Evolutionary conservation across 2,797 vertebrate genomes (phyloP).

Genomic region (Moxostoma hubbsi): DNA sequence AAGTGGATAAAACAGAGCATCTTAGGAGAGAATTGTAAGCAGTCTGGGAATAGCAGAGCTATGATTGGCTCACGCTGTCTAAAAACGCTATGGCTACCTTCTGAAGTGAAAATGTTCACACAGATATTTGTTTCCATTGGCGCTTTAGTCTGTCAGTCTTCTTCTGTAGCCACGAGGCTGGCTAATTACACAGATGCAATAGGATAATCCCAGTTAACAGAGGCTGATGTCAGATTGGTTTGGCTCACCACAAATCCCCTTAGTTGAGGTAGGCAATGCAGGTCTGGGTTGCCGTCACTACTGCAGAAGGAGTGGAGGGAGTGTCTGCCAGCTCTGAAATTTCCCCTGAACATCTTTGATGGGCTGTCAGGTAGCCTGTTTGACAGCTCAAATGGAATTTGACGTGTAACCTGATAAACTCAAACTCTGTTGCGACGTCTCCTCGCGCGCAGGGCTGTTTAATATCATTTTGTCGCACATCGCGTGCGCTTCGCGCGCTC

Average conservation of each 20-base stretch:
- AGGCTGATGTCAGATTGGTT: conserved; percentile 36
- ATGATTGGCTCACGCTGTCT: conserved; percentile 53
- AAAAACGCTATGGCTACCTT: conserved; percentile 46
- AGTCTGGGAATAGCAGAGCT: conserved; percentile 28
- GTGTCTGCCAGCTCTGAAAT: conserved; percentile 47
- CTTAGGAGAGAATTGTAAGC: neutral
- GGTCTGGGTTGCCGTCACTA: neutral
- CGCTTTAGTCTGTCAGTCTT: conserved; percentile 58
- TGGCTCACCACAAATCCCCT: conserved; percentile 25
- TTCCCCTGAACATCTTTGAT: conserved; percentile 7
- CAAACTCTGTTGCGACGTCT: conserved; percentile 16
- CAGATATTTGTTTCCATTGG: conserved; percentile 66
- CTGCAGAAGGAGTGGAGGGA: conserved; percentile 15
- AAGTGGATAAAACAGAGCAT: neutral
- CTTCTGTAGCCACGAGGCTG: conserved; percentile 55
- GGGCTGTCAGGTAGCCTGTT: neutral
- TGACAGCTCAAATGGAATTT: conserved; percentile 9
- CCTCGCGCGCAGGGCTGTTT: neutral
- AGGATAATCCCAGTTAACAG: conserved; percentile 62
- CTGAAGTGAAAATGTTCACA: conserved; percentile 52
- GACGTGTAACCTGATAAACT: conserved; percentile 4
- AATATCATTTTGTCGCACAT: neutral
- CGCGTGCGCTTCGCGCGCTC: neutral
- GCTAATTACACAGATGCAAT: conserved; percentile 51
- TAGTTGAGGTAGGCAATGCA: conserved; percentile 20